Base-by-base conservation (phyloP, 2,888 invertebrate genomes). In the Chironomus tentans region DNA sequence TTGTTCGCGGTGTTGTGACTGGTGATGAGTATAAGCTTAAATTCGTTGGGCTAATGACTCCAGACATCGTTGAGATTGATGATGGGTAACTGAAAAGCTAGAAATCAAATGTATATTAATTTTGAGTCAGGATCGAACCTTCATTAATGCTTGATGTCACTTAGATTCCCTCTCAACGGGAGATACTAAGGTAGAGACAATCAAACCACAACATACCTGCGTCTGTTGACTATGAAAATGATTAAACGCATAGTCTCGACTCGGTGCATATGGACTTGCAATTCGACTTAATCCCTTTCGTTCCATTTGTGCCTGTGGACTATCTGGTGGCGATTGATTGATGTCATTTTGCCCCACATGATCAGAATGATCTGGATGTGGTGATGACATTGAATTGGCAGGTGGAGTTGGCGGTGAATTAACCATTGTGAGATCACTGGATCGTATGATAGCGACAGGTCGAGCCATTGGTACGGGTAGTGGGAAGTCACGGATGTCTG, bases 71-170 rank as follows among this genome's bases (percentile, higher is more conserved):
- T 78, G 89, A 88, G 80, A 91, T 92, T 82, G 94, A 92, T 82
- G 93, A 91, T 79, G 95, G 92, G 85, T 97, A 97, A 80, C 93
- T 94, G 87, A 97, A 94, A 81, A 97, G 91, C 97, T 97, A 88
- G 13, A 84, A 77, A 78, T 76, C n/a, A 24, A 24, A 24, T 24
- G 2, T 24, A 24, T 24, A 3, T 24, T 24, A 24, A 24, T 24
- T 3, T 24, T 24, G 3, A 24, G 15, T 28, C 18, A 71, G n/a
- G n/a, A n/a, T n/a, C n/a, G n/a, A n/a, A n/a, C n/a, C n/a, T n/a
- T n/a, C n/a, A n/a, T n/a, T n/a, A n/a, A n/a, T n/a, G n/a, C n/a
- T n/a, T n/a, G n/a, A n/a, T n/a, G n/a, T n/a, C n/a, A n/a, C n/a
- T n/a, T n/a, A n/a, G n/a, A n/a, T n/a, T n/a, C n/a, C n/a, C n/a